These are phyloP conservation scores for Aplysia californica DNA, from an alignment of 1,140 invertebrate species.

Conservation along the genomic window DNA sequence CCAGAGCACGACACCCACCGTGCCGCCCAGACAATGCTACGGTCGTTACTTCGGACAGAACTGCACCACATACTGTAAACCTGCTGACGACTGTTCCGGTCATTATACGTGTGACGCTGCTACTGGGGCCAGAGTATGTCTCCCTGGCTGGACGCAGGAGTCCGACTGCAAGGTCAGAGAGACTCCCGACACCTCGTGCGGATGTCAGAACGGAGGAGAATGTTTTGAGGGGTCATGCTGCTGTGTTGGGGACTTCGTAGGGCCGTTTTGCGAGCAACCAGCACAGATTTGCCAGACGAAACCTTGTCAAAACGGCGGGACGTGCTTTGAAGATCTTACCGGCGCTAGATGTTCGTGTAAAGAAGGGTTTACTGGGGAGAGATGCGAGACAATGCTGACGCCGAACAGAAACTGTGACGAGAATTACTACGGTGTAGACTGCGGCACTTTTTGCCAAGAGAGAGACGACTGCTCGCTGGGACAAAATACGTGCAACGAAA, in stretches of 20 bases:
- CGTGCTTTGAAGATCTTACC: slow-evolving; percentile 27
- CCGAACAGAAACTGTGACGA: slow-evolving; percentile 10
- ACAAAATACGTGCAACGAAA: slow-evolving; percentile 84
- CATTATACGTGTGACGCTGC: slow-evolving; percentile 84
- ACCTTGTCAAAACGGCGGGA: slow-evolving; percentile 39
- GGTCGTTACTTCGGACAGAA: slow-evolving; percentile 28
- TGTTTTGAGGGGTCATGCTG: slow-evolving; percentile 35
- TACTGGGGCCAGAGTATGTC: slow-evolving; percentile 84
- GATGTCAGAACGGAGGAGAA: slow-evolving; percentile 35
- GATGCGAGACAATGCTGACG: slow-evolving; percentile 78
- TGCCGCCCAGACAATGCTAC: slow-evolving; percentile 1
- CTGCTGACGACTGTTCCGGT: slow-evolving; percentile 68
- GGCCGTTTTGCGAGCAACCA: slow-evolving; percentile 19
- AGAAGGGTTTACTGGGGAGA: slow-evolving; percentile 91
- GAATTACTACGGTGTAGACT: slow-evolving; percentile 26
- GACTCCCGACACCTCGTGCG: slow-evolving; percentile 6
- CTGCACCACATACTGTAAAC: slow-evolving; percentile 29
- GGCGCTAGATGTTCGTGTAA: slow-evolving; percentile 67
- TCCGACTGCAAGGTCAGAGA: slow-evolving; percentile 76
- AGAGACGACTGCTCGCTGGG: slow-evolving; percentile 68
- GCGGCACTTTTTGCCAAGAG: slow-evolving; percentile 20
- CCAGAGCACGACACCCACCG: not conserved
- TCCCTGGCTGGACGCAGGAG: slow-evolving; percentile 85
- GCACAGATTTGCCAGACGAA: slow-evolving; percentile 17
- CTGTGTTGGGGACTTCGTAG: slow-evolving; percentile 24